Base-by-base conservation (phyloP, 2,888 invertebrate genomes). In the Leptura quadrifasciata region DNA sequence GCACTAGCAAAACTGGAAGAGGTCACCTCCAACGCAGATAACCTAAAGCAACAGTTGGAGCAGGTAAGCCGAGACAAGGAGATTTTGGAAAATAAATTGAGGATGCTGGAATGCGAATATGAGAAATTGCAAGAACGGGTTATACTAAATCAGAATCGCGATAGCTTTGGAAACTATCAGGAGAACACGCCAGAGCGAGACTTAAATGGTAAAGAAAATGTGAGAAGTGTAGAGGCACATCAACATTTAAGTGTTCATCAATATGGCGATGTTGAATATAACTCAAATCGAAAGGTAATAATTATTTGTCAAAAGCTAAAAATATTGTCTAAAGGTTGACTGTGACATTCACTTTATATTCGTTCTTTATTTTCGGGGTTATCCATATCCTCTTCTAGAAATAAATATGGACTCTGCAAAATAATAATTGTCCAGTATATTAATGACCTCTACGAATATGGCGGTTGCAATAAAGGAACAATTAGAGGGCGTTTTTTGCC, bases 1-100 rank as follows among this genome's bases (percentile, higher is more conserved):
- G 86, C 87, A 1, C 74, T 88, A 27, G 84, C 84, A 0, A 88
- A 87, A 76, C 77, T 88, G 64, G 88, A 88, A 76, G 86, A 87
- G 72, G 82, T 83, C 1, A 81, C 84, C 10, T 73, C 74, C 24
- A 79, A 79, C 55, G 77, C 79, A 8, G 84, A 85, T 6, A 74
- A 80, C 27, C 72, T 86, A 6, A 84, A 83, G 27, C 76, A 81
- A 15, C 84, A 87, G 60, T 65, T 88, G 35, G 85, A 86, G 58
- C 84, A 85, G 78, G 82, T 85, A 5, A 82, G 79, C 24, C 75
- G 84, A 57, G 87, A 88, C 61, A 87, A 87, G 76, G 83, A 85
- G 57, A 85, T 84, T 31, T 68, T 87, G 47, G 85, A 87, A 72
- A 84, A 84, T 20, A 87, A 87, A 75, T 76, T 87, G 9, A 81